phyloP scores from a whole-genome alignment of 2,113 vertebrate species.

The Antennarius striatus region DNA sequence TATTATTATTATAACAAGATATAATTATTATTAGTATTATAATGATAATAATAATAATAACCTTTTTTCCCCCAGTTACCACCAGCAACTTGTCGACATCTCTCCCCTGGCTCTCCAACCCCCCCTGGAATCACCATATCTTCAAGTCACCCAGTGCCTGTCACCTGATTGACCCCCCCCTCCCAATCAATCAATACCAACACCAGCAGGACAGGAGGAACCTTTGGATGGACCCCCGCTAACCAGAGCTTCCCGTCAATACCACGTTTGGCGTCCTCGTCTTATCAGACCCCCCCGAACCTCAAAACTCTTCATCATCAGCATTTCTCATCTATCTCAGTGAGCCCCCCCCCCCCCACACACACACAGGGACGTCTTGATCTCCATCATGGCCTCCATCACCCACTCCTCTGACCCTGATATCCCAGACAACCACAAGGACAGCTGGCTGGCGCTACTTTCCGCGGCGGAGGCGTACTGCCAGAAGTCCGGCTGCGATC shows the following conservation, averaged over 20 bases:
- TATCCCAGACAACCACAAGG: slow-evolving; percentile 87
- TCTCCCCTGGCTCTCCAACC: slow-evolving; percentile 76
- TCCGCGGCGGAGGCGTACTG: slow-evolving; percentile 85
- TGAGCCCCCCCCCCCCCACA: not conserved
- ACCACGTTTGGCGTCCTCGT: not conserved
- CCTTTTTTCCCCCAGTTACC: slow-evolving; percentile 54
- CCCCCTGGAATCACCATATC: slow-evolving; percentile 36
- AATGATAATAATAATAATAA: too few relatives aligned
- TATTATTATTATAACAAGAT: too few relatives aligned
- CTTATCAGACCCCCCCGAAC: not conserved
- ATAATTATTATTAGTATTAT: too few relatives aligned
- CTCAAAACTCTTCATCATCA: slow-evolving; percentile 6
- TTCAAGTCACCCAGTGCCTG: slow-evolving; percentile 68
- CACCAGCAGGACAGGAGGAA: too few relatives aligned
- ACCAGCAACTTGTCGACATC: slow-evolving; percentile 70
- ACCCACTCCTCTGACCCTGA: slow-evolving; percentile 70
- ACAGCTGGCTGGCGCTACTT: slow-evolving; percentile 87
- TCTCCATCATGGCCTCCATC: slow-evolving; percentile 75
- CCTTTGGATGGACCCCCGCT: not conserved
- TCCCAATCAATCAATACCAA: too few relatives aligned
- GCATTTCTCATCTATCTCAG: slow-evolving; percentile 7
- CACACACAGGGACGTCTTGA: not conserved
- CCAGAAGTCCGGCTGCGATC: slow-evolving; percentile 87
- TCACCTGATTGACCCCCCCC: slow-evolving; percentile 15
- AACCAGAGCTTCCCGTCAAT: slow-evolving; percentile 36